Conservation (phyloP, 1,140 invertebrate species). For the Drosophila tropicalis region DNA sequence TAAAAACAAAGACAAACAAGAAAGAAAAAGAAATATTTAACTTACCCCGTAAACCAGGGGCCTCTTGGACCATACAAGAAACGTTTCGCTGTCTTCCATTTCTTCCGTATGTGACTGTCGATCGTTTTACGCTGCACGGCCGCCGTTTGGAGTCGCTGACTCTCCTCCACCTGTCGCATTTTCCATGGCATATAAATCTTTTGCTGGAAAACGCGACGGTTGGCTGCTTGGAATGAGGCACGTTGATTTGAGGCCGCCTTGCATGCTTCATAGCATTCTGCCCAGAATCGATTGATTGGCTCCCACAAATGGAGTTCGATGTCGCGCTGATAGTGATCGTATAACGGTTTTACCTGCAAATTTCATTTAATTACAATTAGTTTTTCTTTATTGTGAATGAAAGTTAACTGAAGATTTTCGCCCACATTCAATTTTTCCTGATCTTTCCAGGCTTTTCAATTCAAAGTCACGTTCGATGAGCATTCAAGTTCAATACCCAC, state of each 20-base stretch:
- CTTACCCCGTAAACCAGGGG: slow-evolving; percentile 85
- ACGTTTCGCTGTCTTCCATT: slow-evolving; percentile 85
- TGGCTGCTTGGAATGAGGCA: slow-evolving; percentile 85
- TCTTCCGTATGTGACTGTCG: slow-evolving; percentile 84
- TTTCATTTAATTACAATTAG: no score
- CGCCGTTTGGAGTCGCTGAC: slow-evolving; percentile 84
- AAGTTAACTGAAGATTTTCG: not conserved
- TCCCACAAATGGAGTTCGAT: slow-evolving; percentile 84
- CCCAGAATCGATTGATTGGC: slow-evolving; percentile 86
- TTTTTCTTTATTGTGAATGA: no score
- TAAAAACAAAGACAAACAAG: not conserved
- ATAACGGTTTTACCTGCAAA: slow-evolving; percentile 83
- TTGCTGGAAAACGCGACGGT: slow-evolving; percentile 86
- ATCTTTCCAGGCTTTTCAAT: not conserved
- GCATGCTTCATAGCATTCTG: slow-evolving; percentile 85
- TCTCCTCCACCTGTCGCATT: slow-evolving; percentile 84
- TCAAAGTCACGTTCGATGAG: slow-evolving; percentile 64
- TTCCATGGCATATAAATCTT: slow-evolving; percentile 85
- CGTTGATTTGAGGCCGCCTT: slow-evolving; percentile 86
- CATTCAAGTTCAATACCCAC: slow-evolving; percentile 72
- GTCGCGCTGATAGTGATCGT: slow-evolving; percentile 83
- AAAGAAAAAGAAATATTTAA: slow-evolving; percentile 5
- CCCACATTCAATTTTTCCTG: not conserved
- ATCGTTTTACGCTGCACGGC: slow-evolving; percentile 84
- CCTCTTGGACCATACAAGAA: slow-evolving; percentile 86